These are phyloP conservation scores for Kryptolebias ocellatus DNA, from an alignment of 2,797 vertebrate genomes.

Conservation along the genomic window DNA sequence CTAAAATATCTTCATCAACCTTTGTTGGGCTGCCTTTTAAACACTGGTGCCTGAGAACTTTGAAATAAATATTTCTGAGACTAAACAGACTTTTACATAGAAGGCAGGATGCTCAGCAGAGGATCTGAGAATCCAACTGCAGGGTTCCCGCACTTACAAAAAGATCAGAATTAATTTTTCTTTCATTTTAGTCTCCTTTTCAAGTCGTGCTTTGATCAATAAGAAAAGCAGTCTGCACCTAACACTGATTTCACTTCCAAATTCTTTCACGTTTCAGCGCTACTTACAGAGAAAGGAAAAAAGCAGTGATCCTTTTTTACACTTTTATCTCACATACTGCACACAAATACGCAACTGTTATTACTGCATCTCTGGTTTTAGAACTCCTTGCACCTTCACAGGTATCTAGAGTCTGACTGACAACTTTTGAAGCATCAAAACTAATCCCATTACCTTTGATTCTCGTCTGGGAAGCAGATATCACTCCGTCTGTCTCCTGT, in stretches of 20 bases:
- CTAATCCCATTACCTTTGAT: constrained; percentile 62
- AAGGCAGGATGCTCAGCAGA: constrained; percentile 9
- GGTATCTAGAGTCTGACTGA: constrained; percentile 39
- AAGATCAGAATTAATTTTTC: constrained; percentile 18
- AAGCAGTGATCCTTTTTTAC: constrained; percentile 10
- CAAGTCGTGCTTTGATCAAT: constrained; percentile 55
- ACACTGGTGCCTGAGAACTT: constrained; percentile 3
- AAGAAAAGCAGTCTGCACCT: constrained; percentile 22
- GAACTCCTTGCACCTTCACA: constrained; percentile 37
- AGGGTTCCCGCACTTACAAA: constrained; percentile 20
- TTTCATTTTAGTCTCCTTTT: constrained; percentile 36
- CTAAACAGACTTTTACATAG: constrained; percentile 23
- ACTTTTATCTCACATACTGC: constrained; percentile 22
- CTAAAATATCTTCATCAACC: background rate
- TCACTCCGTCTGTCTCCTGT: constrained; percentile 42
- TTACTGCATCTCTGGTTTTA: constrained; percentile 40
- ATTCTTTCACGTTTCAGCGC: constrained; percentile 35
- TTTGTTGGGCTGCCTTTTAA: constrained; percentile 3
- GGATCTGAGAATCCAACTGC: constrained; percentile 18
- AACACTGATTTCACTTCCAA: constrained; percentile 27
- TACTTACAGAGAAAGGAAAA: constrained; percentile 1
- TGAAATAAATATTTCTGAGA: background rate
- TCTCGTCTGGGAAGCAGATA: constrained; percentile 38
- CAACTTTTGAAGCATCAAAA: constrained; percentile 46
- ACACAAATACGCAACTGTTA: constrained; percentile 29